A percentile compares a stretch with the other conserved stretches of the same genome.
Conservation (phyloP, 2,113 vertebrate species). For the Megaleporinus macrocephalus region DNA sequence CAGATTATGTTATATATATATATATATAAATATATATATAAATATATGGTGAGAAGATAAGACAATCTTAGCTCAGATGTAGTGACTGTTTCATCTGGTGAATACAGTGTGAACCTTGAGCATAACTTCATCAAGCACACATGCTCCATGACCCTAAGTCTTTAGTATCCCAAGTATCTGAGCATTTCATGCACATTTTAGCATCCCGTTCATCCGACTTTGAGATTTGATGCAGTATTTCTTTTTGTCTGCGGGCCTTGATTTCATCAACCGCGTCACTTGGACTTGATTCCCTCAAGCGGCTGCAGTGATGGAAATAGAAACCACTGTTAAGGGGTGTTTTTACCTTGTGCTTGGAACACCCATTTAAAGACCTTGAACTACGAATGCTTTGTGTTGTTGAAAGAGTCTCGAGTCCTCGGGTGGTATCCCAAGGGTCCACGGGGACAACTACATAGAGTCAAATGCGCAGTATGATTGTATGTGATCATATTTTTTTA, state of each 20-base stretch:
- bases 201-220: neutral
- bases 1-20: slow-evolving; percentile 36
- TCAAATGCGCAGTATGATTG: slow-evolving; percentile 29
- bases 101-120: slow-evolving; percentile 18
- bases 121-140: neutral
- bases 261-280: neutral
- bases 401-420: slow-evolving; percentile 21
- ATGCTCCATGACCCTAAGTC: slow-evolving; percentile 1
- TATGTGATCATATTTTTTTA: slow-evolving; percentile 32
- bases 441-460: slow-evolving; percentile 13
- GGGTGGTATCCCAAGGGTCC: neutral
- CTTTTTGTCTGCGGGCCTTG: neutral
- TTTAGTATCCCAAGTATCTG: slow-evolving; percentile 4
- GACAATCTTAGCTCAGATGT: slow-evolving; percentile 29
- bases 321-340: neutral
- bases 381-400: neutral
- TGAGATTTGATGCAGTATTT: slow-evolving; percentile 25
- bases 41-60: slow-evolving; percentile 33
- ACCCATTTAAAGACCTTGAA: slow-evolving; percentile 8
- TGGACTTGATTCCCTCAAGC: neutral
- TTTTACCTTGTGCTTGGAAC: neutral
- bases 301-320: neutral
- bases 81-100: slow-evolving; percentile 16
- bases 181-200: neutral
- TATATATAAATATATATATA: slow-evolving; percentile 24